Conservation (phyloP, 1,140 invertebrate genomes). For the Zaprionus taronus region DNA sequence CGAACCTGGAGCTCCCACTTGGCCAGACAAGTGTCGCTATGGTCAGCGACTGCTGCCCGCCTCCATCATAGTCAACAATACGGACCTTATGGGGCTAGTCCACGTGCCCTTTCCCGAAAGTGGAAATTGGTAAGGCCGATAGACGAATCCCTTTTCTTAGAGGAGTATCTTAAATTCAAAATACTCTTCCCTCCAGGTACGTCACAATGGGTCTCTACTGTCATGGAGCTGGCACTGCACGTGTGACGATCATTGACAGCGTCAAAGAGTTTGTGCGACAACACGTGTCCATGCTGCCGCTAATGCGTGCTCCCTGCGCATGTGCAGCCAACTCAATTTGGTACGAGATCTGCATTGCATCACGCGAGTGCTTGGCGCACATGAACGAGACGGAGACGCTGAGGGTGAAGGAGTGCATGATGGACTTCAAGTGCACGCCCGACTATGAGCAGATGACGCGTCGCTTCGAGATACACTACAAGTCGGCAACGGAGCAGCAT, state of each 20-base stretch:
- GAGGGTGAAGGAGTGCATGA: constrained; percentile 78
- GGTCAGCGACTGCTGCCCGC: constrained; percentile 85
- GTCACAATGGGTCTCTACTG: constrained; percentile 88
- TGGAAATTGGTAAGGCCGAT: constrained; percentile 87
- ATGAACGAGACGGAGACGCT: constrained; percentile 80
- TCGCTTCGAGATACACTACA: constrained; percentile 73
- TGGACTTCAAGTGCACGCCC: constrained; percentile 75
- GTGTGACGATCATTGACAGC: constrained; percentile 70
- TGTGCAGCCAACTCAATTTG: constrained; percentile 63
- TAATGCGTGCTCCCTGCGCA: constrained; percentile 73
- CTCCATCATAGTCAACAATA: constrained; percentile 86
- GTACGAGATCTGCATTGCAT: constrained; percentile 70
- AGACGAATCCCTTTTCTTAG: neutral
- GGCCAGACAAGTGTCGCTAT: constrained; percentile 86
- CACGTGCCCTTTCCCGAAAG: constrained; percentile 92
- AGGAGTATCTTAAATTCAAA: neutral
- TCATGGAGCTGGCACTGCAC: constrained; percentile 83
- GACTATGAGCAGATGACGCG: constrained; percentile 63
- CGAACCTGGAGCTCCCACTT: constrained; percentile 85
- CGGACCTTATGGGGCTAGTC: constrained; percentile 86
- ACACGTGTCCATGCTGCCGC: constrained; percentile 47
- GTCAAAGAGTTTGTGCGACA: constrained; percentile 78
- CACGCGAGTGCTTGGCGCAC: constrained; percentile 51
- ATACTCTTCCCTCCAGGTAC: constrained; percentile 69
- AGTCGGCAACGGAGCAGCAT: constrained; percentile 71